Base-by-base conservation (phyloP, 2,888 invertebrate genomes). In the Amblyjoppa proteus region DNA sequence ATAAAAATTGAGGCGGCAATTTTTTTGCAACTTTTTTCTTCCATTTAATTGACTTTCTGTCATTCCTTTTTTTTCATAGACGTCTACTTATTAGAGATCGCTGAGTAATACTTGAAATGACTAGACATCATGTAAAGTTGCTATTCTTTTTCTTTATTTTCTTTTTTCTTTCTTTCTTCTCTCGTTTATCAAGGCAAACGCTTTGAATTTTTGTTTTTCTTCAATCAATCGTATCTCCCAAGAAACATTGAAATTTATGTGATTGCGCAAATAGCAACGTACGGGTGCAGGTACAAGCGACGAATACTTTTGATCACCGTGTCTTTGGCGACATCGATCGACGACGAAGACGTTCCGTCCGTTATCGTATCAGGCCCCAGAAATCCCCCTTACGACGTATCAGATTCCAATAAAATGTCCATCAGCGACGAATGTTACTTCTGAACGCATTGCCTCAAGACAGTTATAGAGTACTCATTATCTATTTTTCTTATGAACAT, bases 121-220 rank as follows among this genome's bases (percentile, higher is more conserved):
- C 93, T 93, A 93, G 92, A 93, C 92, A 89, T 89, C 91, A 92
- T 92, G 92, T 89, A 80, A 69, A 87, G 88, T 91, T 92, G 91
- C 91, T 90, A 92, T 91, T 91, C 66, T 76, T 53, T 77, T 84
- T 81, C 34, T 78, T 61, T 64, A 9, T 83, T 49, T 78, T 78
- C 56, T 16, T 77, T 71, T 75, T 70, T 83, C 61, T 28, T 56
- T n/a, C 7, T 51, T 20, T 58, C 38, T 31, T 51, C 13, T 38
- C 45, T 74, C 45, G 64, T 75, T 56, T 5, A 28, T 66, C 51
- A 45, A 41, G 7, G 51, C 3, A 69, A 56, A 77, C 13, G 25
- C 53, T 58, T 25, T 58, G 68, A 53, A 13, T 31, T 41, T 71
- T 69, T n/a, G n/a, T 6, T 73, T 56, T n/a, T 6, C 41, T 11